These are phyloP conservation scores for Rhabdomys dilectus DNA, from an alignment of 2,113 vertebrate genomes.

Conservation along the genomic window DNA sequence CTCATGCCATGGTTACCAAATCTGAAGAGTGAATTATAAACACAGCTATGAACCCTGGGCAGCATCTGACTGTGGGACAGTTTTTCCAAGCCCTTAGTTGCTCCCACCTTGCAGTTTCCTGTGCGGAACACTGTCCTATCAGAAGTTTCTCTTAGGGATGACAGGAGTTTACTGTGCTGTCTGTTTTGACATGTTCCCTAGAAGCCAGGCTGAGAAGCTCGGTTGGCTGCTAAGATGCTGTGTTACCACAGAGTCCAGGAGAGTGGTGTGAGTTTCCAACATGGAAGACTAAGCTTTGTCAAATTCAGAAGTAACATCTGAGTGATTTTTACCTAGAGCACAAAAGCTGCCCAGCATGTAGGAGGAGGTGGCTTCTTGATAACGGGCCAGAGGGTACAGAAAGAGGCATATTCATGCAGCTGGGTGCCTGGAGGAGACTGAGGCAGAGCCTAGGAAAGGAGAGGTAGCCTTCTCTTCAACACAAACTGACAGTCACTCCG, in stretches of 20 bases:
- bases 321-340: neutral
- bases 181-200: slow-evolving; percentile 44
- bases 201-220: slow-evolving; percentile 10
- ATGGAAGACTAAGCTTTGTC: neutral
- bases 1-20: neutral
- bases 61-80: neutral
- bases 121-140: neutral
- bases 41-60: neutral
- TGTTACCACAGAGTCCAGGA: neutral
- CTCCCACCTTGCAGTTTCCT: neutral
- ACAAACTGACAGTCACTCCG: slow-evolving; percentile 27
- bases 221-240: neutral
- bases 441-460: neutral
- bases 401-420: slow-evolving; percentile 59
- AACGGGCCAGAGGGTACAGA: neutral
- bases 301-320: slow-evolving; percentile 40
- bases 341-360: neutral
- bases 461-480: neutral
- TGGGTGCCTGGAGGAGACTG: neutral
- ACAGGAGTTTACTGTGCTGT: neutral
- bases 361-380: neutral
- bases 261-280: neutral
- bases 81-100: neutral
- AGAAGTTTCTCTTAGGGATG: neutral
- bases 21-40: neutral